Evolutionary conservation across 2,888 invertebrate genomes (phyloP).

Genomic region (Nemapogon koenigi): DNA sequence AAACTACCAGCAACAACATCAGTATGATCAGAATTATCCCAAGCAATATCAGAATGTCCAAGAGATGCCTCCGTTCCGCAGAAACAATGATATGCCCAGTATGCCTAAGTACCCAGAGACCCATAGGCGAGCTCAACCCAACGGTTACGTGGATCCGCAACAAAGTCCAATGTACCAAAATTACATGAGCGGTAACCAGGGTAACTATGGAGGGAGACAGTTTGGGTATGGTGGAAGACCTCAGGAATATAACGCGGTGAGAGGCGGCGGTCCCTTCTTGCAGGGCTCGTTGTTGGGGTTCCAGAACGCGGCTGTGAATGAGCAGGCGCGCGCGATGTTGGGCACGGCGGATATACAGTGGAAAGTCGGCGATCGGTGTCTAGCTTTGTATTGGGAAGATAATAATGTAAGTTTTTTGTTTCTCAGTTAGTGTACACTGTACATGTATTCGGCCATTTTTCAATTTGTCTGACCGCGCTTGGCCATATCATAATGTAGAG

Average conservation of each 20-base stretch:
- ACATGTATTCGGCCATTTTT: neutral
- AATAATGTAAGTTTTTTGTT: slow-evolving; percentile 69
- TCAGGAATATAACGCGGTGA: slow-evolving; percentile 18
- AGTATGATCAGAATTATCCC: slow-evolving; percentile 22
- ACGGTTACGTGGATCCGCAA: slow-evolving; percentile 41
- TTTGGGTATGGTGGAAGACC: slow-evolving; percentile 34
- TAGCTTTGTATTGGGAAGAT: slow-evolving; percentile 95
- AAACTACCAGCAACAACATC: slow-evolving; percentile 30
- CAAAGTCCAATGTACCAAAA: slow-evolving; percentile 30
- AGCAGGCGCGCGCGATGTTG: slow-evolving; percentile 58
- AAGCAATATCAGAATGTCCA: slow-evolving; percentile 23
- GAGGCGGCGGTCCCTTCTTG: slow-evolving; percentile 39
- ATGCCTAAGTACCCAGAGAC: slow-evolving; percentile 36
- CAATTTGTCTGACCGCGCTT: too few species aligned
- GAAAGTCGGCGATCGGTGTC: slow-evolving; percentile 82
- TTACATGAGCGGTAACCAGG: slow-evolving; percentile 24
- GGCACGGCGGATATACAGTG: slow-evolving; percentile 67
- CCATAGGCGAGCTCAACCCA: slow-evolving; percentile 30
- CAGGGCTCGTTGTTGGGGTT: slow-evolving; percentile 52
- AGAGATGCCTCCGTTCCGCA: slow-evolving; percentile 31
- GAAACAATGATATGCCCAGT: slow-evolving; percentile 14
- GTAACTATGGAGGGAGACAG: slow-evolving; percentile 22
- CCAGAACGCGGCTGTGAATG: slow-evolving; percentile 58
- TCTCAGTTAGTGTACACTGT: neutral
- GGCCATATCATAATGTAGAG: too few species aligned